Evolutionary conservation across 2,797 vertebrate species (phyloP), one percentile per base, ranked within the genome.

Genomic region (Lophius americanus): DNA sequence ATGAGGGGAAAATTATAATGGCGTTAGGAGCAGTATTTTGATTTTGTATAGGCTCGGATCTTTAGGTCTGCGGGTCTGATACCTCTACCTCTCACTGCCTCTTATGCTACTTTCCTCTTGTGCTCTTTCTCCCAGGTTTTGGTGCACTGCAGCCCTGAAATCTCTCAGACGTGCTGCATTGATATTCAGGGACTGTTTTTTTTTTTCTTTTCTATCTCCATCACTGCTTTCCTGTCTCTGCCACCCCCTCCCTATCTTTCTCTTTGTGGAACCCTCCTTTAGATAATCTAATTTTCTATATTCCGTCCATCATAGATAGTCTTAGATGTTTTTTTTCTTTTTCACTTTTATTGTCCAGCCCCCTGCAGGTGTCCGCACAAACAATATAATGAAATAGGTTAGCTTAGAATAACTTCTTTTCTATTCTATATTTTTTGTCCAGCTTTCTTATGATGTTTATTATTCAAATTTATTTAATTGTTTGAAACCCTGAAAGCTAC

Each of bases 71-170:
- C 36, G 55, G 71, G 55, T 51, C 59, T 52, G 60, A 56, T 64
- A 70, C 56, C 60, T 70, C 49, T 55, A 68, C 42, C 48, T 68
- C 52, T 49, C 59, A 49, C 58, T 69, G 53, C 59, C 56, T 80
- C 65, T 73, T 76, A 84, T 68, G 60, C 52, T 65, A 50, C 51
- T 78, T 70, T 88, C 70, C 76, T 82, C 74, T 67, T 2, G 14
- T 67, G 70, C 81, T 80, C 74, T 65, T 82, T 81, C 80, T 88
- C 61, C 72, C 73, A 85, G 79, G 73, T 95, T 98, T 96, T 98
- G 96, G 95, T 98, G 96, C 96, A 97, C 95, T 97, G 93, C 96
- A 96, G 95, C 92, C 92, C 94, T 94, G 92, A 92, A 91, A 93
- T 94, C 68, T 84, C 80, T 82, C 73, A 92, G 93, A 94, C 93